Conservation (phyloP, 2,888 invertebrate species). For the Caenorhabditis parvicauda region DNA sequence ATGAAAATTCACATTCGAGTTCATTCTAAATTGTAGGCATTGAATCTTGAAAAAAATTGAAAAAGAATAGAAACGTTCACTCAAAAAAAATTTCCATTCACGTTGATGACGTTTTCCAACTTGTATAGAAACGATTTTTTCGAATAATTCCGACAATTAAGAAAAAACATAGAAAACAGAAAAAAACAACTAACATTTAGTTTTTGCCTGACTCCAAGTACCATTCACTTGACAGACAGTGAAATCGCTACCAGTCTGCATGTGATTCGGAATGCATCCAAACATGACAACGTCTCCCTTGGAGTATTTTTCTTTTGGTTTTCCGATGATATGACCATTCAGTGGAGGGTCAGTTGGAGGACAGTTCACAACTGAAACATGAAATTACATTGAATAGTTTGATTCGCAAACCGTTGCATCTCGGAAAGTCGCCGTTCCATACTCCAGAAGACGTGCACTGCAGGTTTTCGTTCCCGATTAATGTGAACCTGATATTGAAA, state of each 20-base stretch:
- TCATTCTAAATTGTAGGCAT: no score
- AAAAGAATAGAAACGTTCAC: not conserved
- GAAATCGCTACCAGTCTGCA: conserved; percentile 86
- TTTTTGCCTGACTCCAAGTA: conserved; percentile 69
- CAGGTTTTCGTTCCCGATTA: conserved; percentile 47
- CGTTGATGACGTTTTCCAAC: no score
- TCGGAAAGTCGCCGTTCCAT: conserved; percentile 54
- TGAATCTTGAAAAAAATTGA: no score
- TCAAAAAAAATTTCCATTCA: not conserved
- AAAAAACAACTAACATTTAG: conserved; percentile 36
- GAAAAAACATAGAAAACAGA: not conserved
- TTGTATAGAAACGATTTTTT: not conserved
- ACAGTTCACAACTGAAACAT: conserved; percentile 33
- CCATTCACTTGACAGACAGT: conserved; percentile 84
- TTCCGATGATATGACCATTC: conserved; percentile 42
- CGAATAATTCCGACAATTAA: not conserved
- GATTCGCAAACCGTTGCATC: conserved; percentile 44
- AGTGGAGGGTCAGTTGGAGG: conserved; percentile 29
- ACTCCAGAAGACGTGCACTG: conserved; percentile 52
- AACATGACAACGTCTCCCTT: conserved; percentile 71
- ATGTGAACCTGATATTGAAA: conserved; percentile 23
- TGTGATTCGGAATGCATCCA: conserved; percentile 82
- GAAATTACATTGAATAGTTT: no score
- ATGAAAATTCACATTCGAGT: no score
- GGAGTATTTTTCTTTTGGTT: conserved; percentile 26